These are phyloP conservation scores for Megaceryle maxima DNA, from an alignment of 2,113 vertebrate genomes.

Conservation along the genomic window DNA sequence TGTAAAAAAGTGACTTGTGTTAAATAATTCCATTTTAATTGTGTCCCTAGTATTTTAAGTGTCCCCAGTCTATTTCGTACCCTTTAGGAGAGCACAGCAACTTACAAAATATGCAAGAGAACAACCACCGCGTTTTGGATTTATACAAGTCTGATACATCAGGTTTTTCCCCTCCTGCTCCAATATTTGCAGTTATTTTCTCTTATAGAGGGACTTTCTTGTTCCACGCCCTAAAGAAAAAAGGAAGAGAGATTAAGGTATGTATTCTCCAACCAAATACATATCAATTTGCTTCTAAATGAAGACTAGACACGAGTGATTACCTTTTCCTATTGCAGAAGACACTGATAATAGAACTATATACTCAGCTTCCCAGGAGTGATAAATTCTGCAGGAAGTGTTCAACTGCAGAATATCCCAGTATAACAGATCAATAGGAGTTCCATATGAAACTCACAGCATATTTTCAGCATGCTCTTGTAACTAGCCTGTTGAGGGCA, in stretches of 20 bases:
- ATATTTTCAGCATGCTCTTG: not conserved
- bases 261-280: not conserved
- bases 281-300: not conserved
- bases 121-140: not conserved
- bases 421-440: not conserved
- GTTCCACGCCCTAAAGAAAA: conserved; percentile 1
- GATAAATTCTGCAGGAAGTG: not conserved
- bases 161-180: not conserved
- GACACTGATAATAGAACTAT: not conserved
- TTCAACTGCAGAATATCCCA: not conserved
- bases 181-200: conserved; percentile 51
- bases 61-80: not conserved
- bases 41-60: not conserved
- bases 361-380: not conserved
- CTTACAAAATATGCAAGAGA: conserved; percentile 2
- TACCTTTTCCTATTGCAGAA: not conserved
- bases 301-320: not conserved
- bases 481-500: not conserved
- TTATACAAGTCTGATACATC: not conserved
- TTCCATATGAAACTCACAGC: not conserved
- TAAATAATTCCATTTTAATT: not conserved
- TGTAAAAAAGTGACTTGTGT: conserved; percentile 35
- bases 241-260: not conserved
- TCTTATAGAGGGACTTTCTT: conserved; percentile 46
- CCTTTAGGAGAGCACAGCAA: not conserved